These are phyloP conservation scores for Sphaerophoria rueppellii DNA, from an alignment of 2,888 invertebrate species.

Conservation along the genomic window DNA sequence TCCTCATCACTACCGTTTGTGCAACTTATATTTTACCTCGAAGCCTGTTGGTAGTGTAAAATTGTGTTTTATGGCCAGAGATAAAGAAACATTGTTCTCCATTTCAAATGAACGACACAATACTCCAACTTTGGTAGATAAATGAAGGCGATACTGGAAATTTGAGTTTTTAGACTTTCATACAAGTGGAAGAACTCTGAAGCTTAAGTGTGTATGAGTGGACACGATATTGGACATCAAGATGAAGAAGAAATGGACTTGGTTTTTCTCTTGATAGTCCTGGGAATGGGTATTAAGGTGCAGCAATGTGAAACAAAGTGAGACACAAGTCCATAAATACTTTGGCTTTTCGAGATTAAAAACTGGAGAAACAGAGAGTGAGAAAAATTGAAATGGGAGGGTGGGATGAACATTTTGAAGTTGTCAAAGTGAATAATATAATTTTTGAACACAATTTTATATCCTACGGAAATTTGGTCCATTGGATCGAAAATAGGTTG, in stretches of 20 bases:
- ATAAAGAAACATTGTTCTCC: slow-evolving; percentile 69
- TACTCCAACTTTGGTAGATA: slow-evolving; percentile 45
- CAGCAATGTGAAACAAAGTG: slow-evolving; percentile 69
- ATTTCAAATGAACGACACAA: slow-evolving; percentile 58
- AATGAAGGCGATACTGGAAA: slow-evolving; percentile 45
- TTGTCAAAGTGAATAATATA: slow-evolving; percentile 39
- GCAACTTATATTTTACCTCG: background rate
- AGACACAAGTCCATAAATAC: slow-evolving; percentile 63
- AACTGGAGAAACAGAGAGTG: background rate
- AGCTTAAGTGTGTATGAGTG: slow-evolving; percentile 2
- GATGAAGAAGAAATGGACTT: slow-evolving; percentile 44
- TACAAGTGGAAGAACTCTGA: slow-evolving; percentile 14
- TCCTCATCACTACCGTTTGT: too few relatives aligned
- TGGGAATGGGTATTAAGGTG: slow-evolving; percentile 62
- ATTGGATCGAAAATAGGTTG: slow-evolving; percentile 12
- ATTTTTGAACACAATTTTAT: slow-evolving; percentile 21
- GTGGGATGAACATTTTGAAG: slow-evolving; percentile 1
- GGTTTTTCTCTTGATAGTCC: background rate
- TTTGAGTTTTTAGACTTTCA: background rate
- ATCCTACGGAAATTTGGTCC: background rate
- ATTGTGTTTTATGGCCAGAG: slow-evolving; percentile 72
- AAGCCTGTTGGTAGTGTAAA: slow-evolving; percentile 53
- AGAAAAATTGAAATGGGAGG: background rate
- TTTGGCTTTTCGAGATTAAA: slow-evolving; percentile 44
- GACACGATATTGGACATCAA: background rate